Evolutionary conservation across 2,797 vertebrate species (phyloP).

Genomic region (Moxostoma hubbsi): DNA sequence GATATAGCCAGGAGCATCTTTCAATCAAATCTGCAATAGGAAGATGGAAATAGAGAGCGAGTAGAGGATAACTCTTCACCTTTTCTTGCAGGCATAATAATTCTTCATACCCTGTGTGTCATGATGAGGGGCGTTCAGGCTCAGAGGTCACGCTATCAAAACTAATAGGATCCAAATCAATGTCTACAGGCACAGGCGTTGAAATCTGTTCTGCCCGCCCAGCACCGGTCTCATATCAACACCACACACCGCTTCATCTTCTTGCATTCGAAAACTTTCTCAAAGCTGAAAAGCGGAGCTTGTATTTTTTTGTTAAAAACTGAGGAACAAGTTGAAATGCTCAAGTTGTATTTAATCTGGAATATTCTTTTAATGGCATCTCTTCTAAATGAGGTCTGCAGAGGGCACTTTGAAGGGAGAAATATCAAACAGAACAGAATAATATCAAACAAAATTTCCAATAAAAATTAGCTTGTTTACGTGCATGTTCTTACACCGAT

Average conservation of each 20-base stretch:
- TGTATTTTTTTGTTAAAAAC: too few relatives aligned
- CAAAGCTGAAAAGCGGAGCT: too few relatives aligned
- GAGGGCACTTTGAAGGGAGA: too few relatives aligned
- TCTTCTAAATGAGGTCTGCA: too few relatives aligned
- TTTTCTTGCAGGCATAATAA: conserved; percentile 10
- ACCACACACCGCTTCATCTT: not conserved
- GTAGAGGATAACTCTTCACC: conserved; percentile 23
- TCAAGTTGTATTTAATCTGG: too few relatives aligned
- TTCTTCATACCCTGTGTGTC: not conserved
- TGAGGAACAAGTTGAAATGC: too few relatives aligned
- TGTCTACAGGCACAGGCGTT: not conserved
- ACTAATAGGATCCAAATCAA: conserved; percentile 19
- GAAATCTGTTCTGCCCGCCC: too few relatives aligned
- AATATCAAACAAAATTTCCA: too few relatives aligned
- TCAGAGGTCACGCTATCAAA: conserved; percentile 25
- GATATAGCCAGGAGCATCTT: conserved; percentile 30
- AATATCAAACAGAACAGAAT: too few relatives aligned
- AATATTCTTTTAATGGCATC: too few relatives aligned
- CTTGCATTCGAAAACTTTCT: not conserved
- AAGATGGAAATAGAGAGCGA: not conserved
- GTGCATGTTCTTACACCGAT: too few relatives aligned
- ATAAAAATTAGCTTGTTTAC: too few relatives aligned
- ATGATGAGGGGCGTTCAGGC: not conserved
- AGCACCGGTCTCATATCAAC: not conserved
- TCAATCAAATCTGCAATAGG: conserved; percentile 9